These are phyloP conservation scores for Micromussa lordhowensis DNA, from an alignment of 92 coral and sea anemone genomes.

Conservation along the genomic window DNA sequence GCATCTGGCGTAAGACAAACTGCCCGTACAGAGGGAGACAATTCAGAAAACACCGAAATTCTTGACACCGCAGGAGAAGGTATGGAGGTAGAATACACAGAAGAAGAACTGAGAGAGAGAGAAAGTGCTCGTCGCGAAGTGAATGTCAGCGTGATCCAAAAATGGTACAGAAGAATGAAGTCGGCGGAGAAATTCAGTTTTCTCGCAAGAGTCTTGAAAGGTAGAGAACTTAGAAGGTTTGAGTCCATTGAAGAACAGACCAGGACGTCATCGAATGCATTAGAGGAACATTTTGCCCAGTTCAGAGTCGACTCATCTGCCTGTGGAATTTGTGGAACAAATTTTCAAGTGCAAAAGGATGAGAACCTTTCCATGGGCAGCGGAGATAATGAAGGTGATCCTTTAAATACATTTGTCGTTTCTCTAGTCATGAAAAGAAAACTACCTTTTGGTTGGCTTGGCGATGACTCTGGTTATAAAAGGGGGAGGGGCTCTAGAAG, in stretches of 20 bases:
- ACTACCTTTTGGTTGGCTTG: not conserved
- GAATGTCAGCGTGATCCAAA: conserved; percentile 19
- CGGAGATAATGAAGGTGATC: conserved; percentile 9
- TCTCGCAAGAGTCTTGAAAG: not conserved
- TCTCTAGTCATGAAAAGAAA: not conserved
- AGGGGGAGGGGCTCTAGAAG: too few relatives aligned
- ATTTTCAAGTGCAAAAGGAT: conserved; percentile 2
- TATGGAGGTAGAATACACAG: conserved; percentile 8
- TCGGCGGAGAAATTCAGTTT: not conserved
- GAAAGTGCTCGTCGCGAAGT: conserved; percentile 15
- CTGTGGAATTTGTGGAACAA: conserved; percentile 80
- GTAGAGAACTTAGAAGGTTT: not conserved
- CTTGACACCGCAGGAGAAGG: not conserved
- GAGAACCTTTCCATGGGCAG: not conserved
- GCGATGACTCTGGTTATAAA: too few relatives aligned
- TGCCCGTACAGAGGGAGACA: not conserved
- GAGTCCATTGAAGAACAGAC: conserved; percentile 11
- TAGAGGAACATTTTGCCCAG: conserved; percentile 56
- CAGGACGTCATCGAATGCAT: not conserved
- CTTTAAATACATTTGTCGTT: not conserved
- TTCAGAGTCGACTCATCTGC: conserved; percentile 80
- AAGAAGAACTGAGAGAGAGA: conserved; percentile 42
- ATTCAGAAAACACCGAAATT: conserved; percentile 4
- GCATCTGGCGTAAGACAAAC: not conserved
- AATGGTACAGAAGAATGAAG: conserved; percentile 21